phyloP scores from a whole-genome alignment of 2,113 vertebrate species.

The Hypomesus transpacificus region DNA sequence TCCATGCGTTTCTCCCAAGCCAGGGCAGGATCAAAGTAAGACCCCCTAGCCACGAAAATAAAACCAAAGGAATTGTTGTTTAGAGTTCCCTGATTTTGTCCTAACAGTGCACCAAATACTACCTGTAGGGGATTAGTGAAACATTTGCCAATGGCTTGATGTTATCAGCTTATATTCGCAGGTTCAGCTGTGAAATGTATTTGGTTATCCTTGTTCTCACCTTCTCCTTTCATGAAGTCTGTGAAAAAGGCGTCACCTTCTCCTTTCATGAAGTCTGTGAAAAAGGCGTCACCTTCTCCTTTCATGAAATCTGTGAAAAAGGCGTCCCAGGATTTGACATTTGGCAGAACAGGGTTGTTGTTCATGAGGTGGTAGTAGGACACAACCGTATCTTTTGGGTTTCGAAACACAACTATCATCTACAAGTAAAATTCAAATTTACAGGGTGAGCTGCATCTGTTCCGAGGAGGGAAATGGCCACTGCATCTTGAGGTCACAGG shows the following conservation, averaged over 20 bases:
- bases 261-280: too few relatives aligned
- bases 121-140: too few relatives aligned
- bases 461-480: too few relatives aligned
- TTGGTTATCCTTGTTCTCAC: conserved; percentile 42
- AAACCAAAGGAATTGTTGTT: too few relatives aligned
- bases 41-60: conserved; percentile 41
- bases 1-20: conserved; percentile 43
- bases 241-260: too few relatives aligned
- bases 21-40: conserved; percentile 48
- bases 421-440: conserved; percentile 30
- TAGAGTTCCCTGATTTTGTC: too few relatives aligned
- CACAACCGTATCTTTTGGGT: conserved; percentile 73
- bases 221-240: conserved; percentile 71
- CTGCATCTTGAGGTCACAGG: too few relatives aligned
- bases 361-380: conserved; percentile 77
- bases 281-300: too few relatives aligned
- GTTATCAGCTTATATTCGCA: too few relatives aligned
- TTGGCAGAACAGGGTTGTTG: conserved; percentile 61
- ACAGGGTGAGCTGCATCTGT: not conserved
- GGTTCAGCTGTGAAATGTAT: not conserved
- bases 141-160: too few relatives aligned
- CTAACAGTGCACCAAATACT: too few relatives aligned
- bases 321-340: conserved; percentile 67
- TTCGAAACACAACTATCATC: conserved; percentile 72
- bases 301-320: too few relatives aligned